Percentiles rank a stretch among this genome's conserved stretches.
These are phyloP conservation scores for Hylia prasina DNA, from an alignment of 2,113 vertebrate species.

Conservation along the genomic window DNA sequence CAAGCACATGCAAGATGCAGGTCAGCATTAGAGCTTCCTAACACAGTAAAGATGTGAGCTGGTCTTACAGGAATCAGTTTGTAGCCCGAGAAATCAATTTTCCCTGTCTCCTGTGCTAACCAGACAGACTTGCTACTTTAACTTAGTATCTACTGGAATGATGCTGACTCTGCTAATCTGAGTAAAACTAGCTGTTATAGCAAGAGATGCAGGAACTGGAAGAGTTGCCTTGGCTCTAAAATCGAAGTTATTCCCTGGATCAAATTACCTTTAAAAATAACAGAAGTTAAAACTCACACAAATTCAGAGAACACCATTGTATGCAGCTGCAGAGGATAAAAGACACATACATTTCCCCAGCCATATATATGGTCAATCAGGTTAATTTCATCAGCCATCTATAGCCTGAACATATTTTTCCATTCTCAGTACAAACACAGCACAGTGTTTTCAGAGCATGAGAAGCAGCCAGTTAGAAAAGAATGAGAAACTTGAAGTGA, in stretches of 20 bases:
- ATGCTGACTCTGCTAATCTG: not conserved
- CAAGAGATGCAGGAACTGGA: not conserved
- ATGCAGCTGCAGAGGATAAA: conserved; percentile 2
- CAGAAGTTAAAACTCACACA: not conserved
- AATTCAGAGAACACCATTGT: not conserved
- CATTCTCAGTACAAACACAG: not conserved
- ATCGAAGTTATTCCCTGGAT: not conserved
- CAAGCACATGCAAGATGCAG: not conserved
- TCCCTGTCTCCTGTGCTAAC: not conserved
- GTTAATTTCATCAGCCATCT: not conserved
- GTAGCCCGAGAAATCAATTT: not conserved
- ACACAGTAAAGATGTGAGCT: not conserved
- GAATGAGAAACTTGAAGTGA: conserved; percentile 27
- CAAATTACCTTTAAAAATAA: not conserved
- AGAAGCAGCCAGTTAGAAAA: conserved; percentile 24
- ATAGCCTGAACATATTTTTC: not conserved
- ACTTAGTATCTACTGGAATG: not conserved
- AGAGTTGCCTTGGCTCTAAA: not conserved
- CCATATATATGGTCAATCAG: not conserved
- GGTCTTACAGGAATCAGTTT: not conserved
- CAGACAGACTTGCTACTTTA: not conserved
- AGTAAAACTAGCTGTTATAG: not conserved
- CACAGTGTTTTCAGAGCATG: not conserved
- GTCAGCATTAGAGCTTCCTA: not conserved
- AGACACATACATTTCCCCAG: not conserved